Conservation (phyloP, 2,797 vertebrate genomes). For the Agapornis canus region DNA sequence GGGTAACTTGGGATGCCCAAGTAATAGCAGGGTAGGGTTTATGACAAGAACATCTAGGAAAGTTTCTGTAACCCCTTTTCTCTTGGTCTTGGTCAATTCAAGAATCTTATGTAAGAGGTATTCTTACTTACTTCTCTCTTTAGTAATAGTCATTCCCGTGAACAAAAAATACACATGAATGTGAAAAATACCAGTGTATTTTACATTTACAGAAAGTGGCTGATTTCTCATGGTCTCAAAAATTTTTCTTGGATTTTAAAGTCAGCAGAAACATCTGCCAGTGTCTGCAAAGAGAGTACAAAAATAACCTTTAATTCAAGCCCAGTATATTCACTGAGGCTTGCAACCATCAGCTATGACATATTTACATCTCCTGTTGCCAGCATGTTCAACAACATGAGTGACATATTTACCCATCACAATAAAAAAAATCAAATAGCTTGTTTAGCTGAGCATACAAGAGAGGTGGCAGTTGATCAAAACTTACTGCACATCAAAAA, state of each 20-base stretch:
- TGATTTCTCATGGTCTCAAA: background rate
- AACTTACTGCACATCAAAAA: slow-evolving; percentile 40
- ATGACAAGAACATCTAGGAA: background rate
- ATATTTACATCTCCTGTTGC: slow-evolving; percentile 63
- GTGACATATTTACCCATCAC: slow-evolving; percentile 61
- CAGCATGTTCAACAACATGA: slow-evolving; percentile 43
- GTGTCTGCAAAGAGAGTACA: slow-evolving; percentile 5
- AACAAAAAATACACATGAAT: background rate
- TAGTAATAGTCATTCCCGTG: background rate
- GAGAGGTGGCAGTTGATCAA: slow-evolving; percentile 44
- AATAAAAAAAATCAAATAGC: slow-evolving; percentile 40
- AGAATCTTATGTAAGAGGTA: background rate
- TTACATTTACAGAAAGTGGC: background rate
- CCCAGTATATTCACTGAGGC: slow-evolving; percentile 3
- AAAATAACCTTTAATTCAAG: slow-evolving; percentile 54
- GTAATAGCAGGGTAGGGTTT: background rate
- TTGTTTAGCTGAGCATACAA: slow-evolving; percentile 58
- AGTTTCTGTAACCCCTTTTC: background rate
- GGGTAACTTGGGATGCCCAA: background rate
- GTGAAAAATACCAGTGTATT: background rate
- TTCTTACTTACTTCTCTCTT: background rate
- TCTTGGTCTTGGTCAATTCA: background rate
- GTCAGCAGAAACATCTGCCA: background rate
- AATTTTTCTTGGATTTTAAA: slow-evolving; percentile 6
- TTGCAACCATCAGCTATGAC: slow-evolving; percentile 36